Evolutionary conservation across 53 echinoderm and acorn worm genomes (phyloP).

Genomic region (Stichopus horrens): DNA sequence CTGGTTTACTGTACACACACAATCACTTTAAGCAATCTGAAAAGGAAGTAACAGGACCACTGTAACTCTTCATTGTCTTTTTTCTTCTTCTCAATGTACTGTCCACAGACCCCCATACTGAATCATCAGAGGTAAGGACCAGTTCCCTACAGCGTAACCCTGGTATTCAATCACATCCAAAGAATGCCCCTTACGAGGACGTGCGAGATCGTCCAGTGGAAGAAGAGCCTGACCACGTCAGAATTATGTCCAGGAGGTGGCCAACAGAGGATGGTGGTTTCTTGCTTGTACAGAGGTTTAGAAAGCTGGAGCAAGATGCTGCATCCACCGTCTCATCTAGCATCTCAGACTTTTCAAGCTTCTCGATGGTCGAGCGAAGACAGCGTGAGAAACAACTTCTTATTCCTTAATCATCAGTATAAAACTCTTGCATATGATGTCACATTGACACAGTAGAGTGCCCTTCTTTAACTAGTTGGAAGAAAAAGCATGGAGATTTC

Average conservation of each 20-base stretch:
- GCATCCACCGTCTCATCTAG: conserved; percentile 63
- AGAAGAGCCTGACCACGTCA: conserved; percentile 40
- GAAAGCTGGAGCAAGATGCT: conserved; percentile 57
- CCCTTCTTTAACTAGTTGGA: neutral
- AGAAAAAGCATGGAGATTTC: no score
- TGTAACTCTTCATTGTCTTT: no score
- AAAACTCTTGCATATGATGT: neutral
- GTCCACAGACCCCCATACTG: neutral
- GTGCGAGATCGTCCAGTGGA: neutral
- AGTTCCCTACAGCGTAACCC: neutral
- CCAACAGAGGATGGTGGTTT: conserved; percentile 70
- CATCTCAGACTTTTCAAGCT: conserved; percentile 68
- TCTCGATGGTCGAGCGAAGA: conserved; percentile 23
- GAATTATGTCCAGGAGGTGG: conserved; percentile 67
- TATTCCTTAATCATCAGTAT: neutral
- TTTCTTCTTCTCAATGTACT: no score
- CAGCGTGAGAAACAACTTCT: conserved; percentile 4
- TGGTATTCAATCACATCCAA: neutral
- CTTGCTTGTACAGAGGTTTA: conserved; percentile 61
- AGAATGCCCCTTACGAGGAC: conserved; percentile 34
- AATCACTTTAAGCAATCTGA: no score
- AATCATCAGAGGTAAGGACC: neutral
- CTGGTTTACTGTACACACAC: no score
- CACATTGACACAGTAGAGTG: no score
- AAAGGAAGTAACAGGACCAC: no score